phyloP scores from a whole-genome alignment of 2,888 invertebrate genomes.

The Torymus auratus region DNA sequence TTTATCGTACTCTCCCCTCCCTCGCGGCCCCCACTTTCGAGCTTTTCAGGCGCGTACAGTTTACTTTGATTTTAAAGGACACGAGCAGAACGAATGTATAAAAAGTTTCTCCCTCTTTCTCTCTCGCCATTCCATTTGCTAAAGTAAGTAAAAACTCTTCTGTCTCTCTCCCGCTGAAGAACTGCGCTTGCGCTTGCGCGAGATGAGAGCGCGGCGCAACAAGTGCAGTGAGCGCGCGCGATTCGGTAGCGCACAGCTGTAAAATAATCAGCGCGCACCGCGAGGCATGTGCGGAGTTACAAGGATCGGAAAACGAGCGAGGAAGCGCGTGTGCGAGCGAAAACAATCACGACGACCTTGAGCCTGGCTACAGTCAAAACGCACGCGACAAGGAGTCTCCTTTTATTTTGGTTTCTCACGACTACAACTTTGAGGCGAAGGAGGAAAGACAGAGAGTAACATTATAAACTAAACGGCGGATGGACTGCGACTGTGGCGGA shows the following conservation, averaged over 20 bases:
- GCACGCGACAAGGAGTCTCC: constrained; percentile 15
- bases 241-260: constrained; percentile 30
- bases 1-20: constrained; percentile 20
- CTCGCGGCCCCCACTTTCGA: not conserved
- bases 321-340: constrained; percentile 2
- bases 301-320: constrained; percentile 55
- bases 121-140: constrained; percentile 36
- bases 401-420: constrained; percentile 27
- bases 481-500: not conserved
- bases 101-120: not conserved
- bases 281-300: constrained; percentile 47
- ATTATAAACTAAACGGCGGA: constrained; percentile 24
- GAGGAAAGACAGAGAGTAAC: constrained; percentile 13
- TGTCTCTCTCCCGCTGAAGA: too few relatives aligned
- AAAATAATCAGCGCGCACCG: constrained; percentile 42
- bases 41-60: not conserved
- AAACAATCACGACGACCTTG: constrained; percentile 24
- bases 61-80: constrained; percentile 29
- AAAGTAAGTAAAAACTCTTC: constrained; percentile 23
- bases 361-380: not conserved
- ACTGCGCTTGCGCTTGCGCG: too few relatives aligned
- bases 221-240: constrained; percentile 44
- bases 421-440: not conserved
- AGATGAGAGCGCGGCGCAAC: constrained; percentile 28
- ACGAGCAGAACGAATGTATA: constrained; percentile 4